phyloP scores from a whole-genome alignment of 2,113 vertebrate species.

The Tamias sibiricus region DNA sequence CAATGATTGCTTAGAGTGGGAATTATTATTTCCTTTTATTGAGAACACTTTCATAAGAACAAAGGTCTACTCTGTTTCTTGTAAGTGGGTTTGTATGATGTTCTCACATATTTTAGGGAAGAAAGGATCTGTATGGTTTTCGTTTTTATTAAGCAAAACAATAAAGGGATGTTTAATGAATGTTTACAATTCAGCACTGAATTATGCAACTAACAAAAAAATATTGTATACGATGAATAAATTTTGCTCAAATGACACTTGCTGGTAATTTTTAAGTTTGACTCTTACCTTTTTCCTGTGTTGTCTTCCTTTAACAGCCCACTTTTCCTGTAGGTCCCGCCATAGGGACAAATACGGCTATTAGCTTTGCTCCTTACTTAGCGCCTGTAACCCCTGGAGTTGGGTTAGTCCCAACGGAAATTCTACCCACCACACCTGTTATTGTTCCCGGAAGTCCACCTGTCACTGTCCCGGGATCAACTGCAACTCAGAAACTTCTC shows the following conservation, averaged over 20 bases:
- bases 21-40: slow-evolving; percentile 25
- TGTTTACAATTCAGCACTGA: background rate
- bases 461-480: slow-evolving; percentile 92
- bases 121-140: background rate
- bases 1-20: background rate
- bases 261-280: background rate
- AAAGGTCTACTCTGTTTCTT: background rate
- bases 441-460: slow-evolving; percentile 94
- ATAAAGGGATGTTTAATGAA: background rate
- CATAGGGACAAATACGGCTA: slow-evolving; percentile 92
- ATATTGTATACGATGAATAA: background rate
- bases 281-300: slow-evolving; percentile 76
- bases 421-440: slow-evolving; percentile 93
- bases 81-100: background rate
- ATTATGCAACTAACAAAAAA: background rate
- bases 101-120: slow-evolving; percentile 43
- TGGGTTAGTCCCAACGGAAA: slow-evolving; percentile 95
- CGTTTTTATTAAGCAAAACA: slow-evolving; percentile 65
- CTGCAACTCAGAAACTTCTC: slow-evolving; percentile 96
- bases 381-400: slow-evolving; percentile 94
- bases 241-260: slow-evolving; percentile 41
- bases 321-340: slow-evolving; percentile 96
- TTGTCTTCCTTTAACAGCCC: slow-evolving; percentile 90
- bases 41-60: background rate
- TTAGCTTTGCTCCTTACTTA: slow-evolving; percentile 96